Evolutionary conservation across 2,113 vertebrate species (phyloP).

Genomic region (Scytalopus superciliaris): DNA sequence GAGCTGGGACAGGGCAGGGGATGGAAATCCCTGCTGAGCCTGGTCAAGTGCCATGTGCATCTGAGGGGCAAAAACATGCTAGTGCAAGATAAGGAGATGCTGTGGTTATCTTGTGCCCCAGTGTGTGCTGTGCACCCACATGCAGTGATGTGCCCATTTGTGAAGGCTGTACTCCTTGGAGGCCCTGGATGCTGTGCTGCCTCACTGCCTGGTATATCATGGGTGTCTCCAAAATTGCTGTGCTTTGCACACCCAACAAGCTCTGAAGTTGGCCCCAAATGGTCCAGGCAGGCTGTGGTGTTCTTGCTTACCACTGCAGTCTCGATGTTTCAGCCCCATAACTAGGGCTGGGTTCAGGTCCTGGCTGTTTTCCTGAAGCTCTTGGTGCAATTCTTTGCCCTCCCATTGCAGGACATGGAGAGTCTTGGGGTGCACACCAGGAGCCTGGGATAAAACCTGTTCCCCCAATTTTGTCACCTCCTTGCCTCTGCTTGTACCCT

Average conservation of each 20-base stretch:
- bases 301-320: neutral
- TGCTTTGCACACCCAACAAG: neutral
- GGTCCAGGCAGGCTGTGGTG: neutral
- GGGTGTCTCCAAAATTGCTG: neutral
- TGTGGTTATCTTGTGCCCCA: neutral
- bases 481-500: neutral
- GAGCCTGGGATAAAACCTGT: neutral
- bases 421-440: neutral
- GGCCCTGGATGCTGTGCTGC: neutral
- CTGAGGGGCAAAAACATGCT: neutral
- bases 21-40: neutral
- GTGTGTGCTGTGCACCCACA: rapidly evolving
- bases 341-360: neutral
- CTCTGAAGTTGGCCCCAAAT: neutral
- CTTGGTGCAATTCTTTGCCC: neutral
- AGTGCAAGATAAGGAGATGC: neutral
- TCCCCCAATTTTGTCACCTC: neutral
- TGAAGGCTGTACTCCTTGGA: neutral
- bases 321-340: rapidly evolving
- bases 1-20: neutral
- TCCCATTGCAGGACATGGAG: neutral
- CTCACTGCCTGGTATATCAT: neutral
- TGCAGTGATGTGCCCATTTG: rapidly evolving
- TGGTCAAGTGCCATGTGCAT: neutral
- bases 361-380: neutral